phyloP scores from a whole-genome alignment of 2,797 vertebrate species.

The Pipistrellus nathusii region DNA sequence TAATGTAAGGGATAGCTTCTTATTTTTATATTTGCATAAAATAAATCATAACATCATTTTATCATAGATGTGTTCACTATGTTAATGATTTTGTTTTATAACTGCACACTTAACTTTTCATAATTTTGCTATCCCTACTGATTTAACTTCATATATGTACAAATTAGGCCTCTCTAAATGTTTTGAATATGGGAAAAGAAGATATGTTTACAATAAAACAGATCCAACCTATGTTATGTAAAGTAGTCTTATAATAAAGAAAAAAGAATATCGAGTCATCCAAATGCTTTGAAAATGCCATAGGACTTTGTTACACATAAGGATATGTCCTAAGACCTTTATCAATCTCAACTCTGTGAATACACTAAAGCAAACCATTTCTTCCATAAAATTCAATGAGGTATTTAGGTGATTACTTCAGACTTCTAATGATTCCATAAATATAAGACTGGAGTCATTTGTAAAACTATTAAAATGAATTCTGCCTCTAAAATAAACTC shows the following conservation, averaged over 20 bases:
- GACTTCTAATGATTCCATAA: slow-evolving; percentile 50
- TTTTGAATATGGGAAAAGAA: slow-evolving; percentile 40
- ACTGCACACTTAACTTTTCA: slow-evolving; percentile 5
- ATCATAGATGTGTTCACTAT: not conserved
- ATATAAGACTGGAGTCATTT: slow-evolving; percentile 60
- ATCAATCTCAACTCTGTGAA: slow-evolving; percentile 38
- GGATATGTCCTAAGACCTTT: not conserved
- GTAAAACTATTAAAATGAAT: slow-evolving; percentile 66
- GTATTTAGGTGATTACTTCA: slow-evolving; percentile 48
- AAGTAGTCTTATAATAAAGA: slow-evolving; percentile 15
- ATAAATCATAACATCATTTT: slow-evolving; percentile 37
- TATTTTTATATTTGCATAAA: slow-evolving; percentile 43
- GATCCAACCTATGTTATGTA: not conserved
- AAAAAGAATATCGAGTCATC: not conserved
- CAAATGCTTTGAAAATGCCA: slow-evolving; percentile 41
- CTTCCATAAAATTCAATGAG: slow-evolving; percentile 59
- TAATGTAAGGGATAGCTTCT: not conserved
- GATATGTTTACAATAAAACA: slow-evolving; percentile 29
- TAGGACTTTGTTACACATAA: slow-evolving; percentile 1
- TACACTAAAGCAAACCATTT: slow-evolving; percentile 44
- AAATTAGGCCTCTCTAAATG: slow-evolving; percentile 2
- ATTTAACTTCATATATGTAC: not conserved
- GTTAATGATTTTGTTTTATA: slow-evolving; percentile 12
- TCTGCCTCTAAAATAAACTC: slow-evolving; percentile 70
- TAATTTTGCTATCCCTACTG: not conserved